Evolutionary conservation across 2,797 vertebrate species (phyloP).

Genomic region (Benthosema pterotum): DNA sequence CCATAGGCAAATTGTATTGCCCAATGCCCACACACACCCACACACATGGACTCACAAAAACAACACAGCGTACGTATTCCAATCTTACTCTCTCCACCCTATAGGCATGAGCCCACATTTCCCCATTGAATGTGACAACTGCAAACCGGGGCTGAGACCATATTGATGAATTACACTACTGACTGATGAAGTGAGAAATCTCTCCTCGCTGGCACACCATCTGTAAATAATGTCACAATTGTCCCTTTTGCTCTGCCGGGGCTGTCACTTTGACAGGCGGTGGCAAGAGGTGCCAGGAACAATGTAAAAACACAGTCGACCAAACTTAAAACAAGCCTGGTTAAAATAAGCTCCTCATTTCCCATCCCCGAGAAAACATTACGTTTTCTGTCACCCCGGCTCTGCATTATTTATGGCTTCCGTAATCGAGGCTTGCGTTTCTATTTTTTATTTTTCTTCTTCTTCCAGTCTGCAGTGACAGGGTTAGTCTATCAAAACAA

Average conservation of each 20-base stretch:
- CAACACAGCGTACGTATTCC: too few relatives aligned
- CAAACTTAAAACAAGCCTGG: constrained; percentile 50
- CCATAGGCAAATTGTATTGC: too few relatives aligned
- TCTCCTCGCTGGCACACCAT: constrained; percentile 58
- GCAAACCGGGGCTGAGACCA: constrained; percentile 65
- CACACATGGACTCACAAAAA: not conserved
- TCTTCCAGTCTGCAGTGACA: constrained; percentile 31
- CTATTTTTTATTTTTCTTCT: constrained; percentile 49
- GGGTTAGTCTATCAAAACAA: constrained; percentile 43
- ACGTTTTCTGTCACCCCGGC: constrained; percentile 35
- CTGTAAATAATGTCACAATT: constrained; percentile 67
- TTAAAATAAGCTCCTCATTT: constrained; percentile 55
- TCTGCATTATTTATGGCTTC: constrained; percentile 36
- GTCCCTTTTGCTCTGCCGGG: constrained; percentile 53
- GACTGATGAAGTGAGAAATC: constrained; percentile 45
- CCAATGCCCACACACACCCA: too few relatives aligned
- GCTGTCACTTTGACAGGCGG: constrained; percentile 69
- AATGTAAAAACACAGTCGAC: constrained; percentile 37
- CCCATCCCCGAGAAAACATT: constrained; percentile 39
- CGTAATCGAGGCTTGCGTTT: constrained; percentile 47
- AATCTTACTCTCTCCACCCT: too few relatives aligned
- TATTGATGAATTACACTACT: constrained; percentile 64
- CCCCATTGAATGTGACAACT: constrained; percentile 72
- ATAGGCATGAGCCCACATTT: constrained; percentile 51
- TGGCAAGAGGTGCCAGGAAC: constrained; percentile 54